Conservation (phyloP, 2,797 vertebrate species). For the Sebastes miniatus region DNA sequence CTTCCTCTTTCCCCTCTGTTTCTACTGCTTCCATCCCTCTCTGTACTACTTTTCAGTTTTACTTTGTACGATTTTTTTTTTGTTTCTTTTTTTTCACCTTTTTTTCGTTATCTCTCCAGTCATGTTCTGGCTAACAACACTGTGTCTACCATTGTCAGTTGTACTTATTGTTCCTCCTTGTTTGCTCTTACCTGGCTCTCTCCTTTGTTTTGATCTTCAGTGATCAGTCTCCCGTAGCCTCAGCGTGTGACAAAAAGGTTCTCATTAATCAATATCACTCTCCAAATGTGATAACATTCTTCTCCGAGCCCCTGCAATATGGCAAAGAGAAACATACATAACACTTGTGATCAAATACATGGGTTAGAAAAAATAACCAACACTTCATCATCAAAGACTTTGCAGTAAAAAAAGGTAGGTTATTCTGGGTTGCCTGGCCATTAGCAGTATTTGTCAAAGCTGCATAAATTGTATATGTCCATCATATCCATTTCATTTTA, state of each 20-base stretch:
- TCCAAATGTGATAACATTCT: conserved; percentile 71
- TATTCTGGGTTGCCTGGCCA: background rate
- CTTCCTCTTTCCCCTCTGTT: conserved; percentile 54
- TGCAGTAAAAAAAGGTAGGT: background rate
- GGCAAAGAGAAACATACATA: conserved; percentile 45
- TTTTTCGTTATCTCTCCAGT: conserved; percentile 57
- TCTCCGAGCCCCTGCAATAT: conserved; percentile 62
- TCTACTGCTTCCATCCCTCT: conserved; percentile 52
- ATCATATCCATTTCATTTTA: background rate
- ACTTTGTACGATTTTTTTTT: conserved; percentile 11
- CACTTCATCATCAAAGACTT: conserved; percentile 26
- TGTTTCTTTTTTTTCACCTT: background rate
- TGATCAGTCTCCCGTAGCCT: conserved; percentile 66
- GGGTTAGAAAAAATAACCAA: conserved; percentile 17
- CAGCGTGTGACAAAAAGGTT: conserved; percentile 68
- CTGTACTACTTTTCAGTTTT: conserved; percentile 35
- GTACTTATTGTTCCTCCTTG: conserved; percentile 73
- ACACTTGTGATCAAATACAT: conserved; percentile 32
- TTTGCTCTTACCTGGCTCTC: conserved; percentile 62
- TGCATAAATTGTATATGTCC: background rate
- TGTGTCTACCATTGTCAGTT: conserved; percentile 64
- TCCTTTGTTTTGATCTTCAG: conserved; percentile 74
- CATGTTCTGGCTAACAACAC: conserved; percentile 59
- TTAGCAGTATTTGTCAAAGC: background rate
- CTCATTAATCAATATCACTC: conserved; percentile 77